Conservation (phyloP, 2,797 vertebrate genomes). For the Galago senegalensis region DNA sequence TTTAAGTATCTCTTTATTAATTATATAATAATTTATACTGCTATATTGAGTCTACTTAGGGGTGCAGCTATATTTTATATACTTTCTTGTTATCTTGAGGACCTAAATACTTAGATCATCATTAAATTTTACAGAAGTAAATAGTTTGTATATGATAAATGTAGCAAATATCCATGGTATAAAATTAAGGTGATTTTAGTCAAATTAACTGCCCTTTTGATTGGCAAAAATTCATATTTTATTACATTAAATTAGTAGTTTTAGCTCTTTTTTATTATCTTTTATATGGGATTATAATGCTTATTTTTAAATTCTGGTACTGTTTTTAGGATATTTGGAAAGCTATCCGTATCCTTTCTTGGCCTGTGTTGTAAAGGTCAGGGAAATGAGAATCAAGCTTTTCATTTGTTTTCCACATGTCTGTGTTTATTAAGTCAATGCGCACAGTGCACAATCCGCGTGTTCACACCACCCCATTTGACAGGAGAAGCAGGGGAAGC, state of each 20-base stretch:
- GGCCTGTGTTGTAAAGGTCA: background rate
- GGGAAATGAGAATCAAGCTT: background rate
- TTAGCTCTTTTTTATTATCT: background rate
- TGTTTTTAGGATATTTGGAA: background rate
- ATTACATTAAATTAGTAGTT: slow-evolving; percentile 1
- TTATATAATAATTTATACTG: background rate
- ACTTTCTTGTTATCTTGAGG: background rate
- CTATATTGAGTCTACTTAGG: background rate
- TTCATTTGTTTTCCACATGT: background rate
- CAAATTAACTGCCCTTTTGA: background rate
- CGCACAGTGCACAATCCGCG: background rate
- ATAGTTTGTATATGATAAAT: background rate
- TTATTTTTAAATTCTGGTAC: slow-evolving; percentile 9
- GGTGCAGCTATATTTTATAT: slow-evolving; percentile 11
- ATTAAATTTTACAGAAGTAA: slow-evolving; percentile 16
- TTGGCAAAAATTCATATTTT: background rate
- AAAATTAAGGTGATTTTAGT: background rate
- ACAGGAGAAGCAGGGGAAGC: background rate
- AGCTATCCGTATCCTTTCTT: background rate
- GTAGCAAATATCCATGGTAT: background rate
- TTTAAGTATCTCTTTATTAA: slow-evolving; percentile 26
- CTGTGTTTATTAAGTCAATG: slow-evolving; percentile 10
- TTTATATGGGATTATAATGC: background rate
- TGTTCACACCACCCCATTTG: background rate
- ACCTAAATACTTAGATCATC: background rate